Conservation (phyloP, 2,888 invertebrate genomes). For the Cyrtodaria siliqua region DNA sequence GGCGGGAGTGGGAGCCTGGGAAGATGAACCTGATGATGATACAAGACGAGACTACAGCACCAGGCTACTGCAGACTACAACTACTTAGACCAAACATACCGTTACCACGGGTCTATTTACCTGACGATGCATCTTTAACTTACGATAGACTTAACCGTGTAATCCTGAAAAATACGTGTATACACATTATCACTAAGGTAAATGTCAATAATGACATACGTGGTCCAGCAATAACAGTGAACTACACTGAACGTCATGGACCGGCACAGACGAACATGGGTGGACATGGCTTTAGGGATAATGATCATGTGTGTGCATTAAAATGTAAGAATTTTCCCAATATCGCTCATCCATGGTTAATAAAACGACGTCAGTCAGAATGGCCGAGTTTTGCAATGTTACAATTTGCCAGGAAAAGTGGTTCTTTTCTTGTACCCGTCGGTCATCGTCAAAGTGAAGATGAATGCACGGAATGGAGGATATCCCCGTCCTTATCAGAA, state of each 20-base stretch:
- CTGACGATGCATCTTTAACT: neutral
- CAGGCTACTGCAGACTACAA: slow-evolving; percentile 12
- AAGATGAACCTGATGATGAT: slow-evolving; percentile 17
- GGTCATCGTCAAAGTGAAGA: too few species aligned
- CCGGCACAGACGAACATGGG: neutral
- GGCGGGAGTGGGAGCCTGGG: slow-evolving; percentile 15
- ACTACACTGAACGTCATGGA: neutral
- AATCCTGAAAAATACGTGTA: neutral
- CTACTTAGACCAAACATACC: neutral
- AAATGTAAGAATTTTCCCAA: slow-evolving; percentile 4
- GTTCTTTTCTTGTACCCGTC: too few species aligned
- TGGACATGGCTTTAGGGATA: neutral
- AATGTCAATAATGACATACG: too few species aligned
- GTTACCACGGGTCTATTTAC: neutral
- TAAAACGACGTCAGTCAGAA: neutral
- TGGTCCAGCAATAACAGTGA: too few species aligned
- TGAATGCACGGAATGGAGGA: too few species aligned
- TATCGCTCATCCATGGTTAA: neutral
- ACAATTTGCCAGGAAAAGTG: neutral
- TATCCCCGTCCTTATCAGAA: slow-evolving; percentile 1
- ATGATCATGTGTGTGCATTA: neutral
- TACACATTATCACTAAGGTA: neutral
- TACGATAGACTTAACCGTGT: neutral
- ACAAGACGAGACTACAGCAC: slow-evolving; percentile 10
- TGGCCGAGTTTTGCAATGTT: slow-evolving; percentile 12